phyloP scores from a whole-genome alignment of 2,888 invertebrate genomes.

The Ctena decussata region DNA sequence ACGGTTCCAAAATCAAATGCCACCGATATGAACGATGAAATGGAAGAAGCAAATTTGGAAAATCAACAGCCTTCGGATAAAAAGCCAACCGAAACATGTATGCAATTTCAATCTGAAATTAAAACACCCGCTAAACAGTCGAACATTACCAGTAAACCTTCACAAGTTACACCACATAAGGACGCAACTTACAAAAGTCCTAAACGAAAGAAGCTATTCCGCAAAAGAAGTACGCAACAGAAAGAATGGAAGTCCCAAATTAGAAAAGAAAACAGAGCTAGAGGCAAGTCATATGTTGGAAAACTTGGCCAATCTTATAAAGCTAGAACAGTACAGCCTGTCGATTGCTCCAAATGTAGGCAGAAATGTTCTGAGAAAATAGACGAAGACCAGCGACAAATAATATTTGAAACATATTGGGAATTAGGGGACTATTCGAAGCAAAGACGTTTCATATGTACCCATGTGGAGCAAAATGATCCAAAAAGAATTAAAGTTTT shows the following conservation, averaged over 20 bases:
- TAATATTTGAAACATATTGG: conserved; percentile 63
- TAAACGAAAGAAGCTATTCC: neutral
- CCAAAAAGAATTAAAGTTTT: conserved; percentile 29
- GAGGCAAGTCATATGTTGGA: conserved; percentile 54
- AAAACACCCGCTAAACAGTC: neutral
- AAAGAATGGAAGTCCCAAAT: conserved; percentile 59
- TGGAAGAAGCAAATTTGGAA: neutral
- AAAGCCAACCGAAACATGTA: neutral
- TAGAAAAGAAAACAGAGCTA: conserved; percentile 58
- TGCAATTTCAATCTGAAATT: no score
- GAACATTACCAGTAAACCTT: neutral
- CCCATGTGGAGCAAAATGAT: conserved; percentile 49
- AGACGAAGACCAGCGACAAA: conserved; percentile 53
- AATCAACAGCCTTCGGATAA: neutral
- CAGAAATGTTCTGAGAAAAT: conserved; percentile 57
- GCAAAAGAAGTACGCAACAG: conserved; percentile 10
- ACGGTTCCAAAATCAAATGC: neutral
- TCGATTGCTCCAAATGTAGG: conserved; percentile 62
- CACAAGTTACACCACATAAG: neutral
- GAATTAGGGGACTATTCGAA: conserved; percentile 56
- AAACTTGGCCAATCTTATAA: conserved; percentile 49
- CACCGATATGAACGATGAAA: neutral
- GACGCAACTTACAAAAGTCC: neutral
- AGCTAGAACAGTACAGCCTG: conserved; percentile 38
- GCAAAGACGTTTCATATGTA: conserved; percentile 64